Evolutionary conservation across 2,888 invertebrate genomes (phyloP), one percentile per base, ranked within the genome.

Genomic region (Chironomus riparius): DNA sequence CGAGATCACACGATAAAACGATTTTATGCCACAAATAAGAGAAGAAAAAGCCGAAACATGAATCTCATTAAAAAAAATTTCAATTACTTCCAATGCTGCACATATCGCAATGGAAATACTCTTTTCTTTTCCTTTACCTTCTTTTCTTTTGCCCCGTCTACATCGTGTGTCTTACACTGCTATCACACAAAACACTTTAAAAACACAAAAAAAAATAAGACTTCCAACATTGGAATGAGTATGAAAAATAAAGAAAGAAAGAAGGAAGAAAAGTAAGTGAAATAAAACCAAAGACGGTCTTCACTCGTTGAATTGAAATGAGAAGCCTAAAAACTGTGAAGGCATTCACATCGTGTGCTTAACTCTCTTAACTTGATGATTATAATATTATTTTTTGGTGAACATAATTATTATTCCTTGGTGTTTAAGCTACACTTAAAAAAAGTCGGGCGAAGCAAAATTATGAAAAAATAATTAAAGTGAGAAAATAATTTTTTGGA

Each of bases 151-250:
- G 38, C 38, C 38, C 18, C 18, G 18, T 18, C 56, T 56, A 18
- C 56, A 18, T 56, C 56, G 18, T 56, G 56, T 56, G 56, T 56
- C 56, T 56, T 56, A 7, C 56, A 18, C 10, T 56, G 15, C 56
- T 56, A 56, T 56, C 56, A 18, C 56, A 56, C 56, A 56, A 56
- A 15, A 15, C 80, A 81, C 38, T 38, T 38, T 38, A 38, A 38
- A 38, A 38, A 38, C 38, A 38, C 38, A 38, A 38, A 38, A 38
- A 38, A 38, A 38, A 38, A 28, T 5, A 38, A 38, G 7, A 79
- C 18, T 77, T 79, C 76, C 71, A 80, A 81, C n/a, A n/a, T n/a
- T 79, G 79, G 78, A 77, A 77, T 83, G 82, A 81, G 79, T 79
- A 77, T 47, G 2, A 79, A 81, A n/a, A n/a, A n/a, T n/a, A n/a